Percentiles rank a stretch among this genome's conserved stretches.
Evolutionary conservation across 2,888 invertebrate genomes (phyloP).

Genomic region (Bembecia ichneumoniformis): DNA sequence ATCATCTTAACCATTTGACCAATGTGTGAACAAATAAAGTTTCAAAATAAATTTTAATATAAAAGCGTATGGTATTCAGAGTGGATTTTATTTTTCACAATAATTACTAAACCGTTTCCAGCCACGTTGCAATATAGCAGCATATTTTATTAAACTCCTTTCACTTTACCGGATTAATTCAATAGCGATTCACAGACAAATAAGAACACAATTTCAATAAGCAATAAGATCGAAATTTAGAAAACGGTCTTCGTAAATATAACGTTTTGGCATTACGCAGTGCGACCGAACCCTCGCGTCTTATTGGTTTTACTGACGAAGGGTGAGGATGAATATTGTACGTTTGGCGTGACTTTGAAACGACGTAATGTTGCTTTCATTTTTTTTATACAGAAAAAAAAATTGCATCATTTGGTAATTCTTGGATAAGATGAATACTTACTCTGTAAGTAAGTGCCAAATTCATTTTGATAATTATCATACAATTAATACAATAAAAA

Average conservation of each 20-base stretch:
- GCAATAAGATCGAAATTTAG: conserved; percentile 22
- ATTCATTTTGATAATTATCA: too few species aligned
- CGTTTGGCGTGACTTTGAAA: conserved; percentile 47
- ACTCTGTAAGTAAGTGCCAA: too few species aligned
- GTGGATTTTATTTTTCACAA: not conserved
- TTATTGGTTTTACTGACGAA: conserved; percentile 63
- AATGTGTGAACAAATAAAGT: too few species aligned
- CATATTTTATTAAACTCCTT: conserved; percentile 40
- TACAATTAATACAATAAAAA: too few species aligned
- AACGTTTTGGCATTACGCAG: conserved; percentile 41
- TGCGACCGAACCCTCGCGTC: conserved; percentile 52
- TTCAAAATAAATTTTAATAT: too few species aligned
- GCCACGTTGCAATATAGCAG: conserved; percentile 23
- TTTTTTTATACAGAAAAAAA: too few species aligned
- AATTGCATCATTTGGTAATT: too few species aligned
- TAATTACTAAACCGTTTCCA: not conserved
- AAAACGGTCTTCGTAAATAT: conserved; percentile 23
- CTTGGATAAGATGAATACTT: too few species aligned
- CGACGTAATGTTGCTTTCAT: conserved; percentile 19
- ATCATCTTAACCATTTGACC: too few species aligned
- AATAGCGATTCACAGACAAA: conserved; percentile 5
- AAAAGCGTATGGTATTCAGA: too few species aligned
- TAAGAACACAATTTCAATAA: conserved; percentile 11
- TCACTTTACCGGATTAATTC: conserved; percentile 35
- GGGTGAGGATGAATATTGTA: conserved; percentile 47